Evolutionary conservation across 2,113 vertebrate species (phyloP), one percentile per base, ranked within the genome.

Genomic region (Verasper variegatus): DNA sequence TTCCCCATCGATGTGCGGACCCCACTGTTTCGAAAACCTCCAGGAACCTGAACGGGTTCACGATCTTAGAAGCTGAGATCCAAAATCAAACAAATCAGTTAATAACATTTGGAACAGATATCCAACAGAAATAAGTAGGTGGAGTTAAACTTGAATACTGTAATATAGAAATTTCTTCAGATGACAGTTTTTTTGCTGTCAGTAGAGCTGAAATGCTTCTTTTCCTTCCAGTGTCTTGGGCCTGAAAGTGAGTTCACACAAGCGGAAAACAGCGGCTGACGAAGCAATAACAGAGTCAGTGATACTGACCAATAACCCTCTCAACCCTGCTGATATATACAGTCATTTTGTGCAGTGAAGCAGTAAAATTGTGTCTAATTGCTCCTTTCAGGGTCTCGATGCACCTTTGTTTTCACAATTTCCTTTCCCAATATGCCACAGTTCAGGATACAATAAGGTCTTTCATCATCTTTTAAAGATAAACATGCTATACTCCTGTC

Each of bases 1-100:
- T 14, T 90, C 84, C 17, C 91, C 94, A 1, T 95, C 94, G 0
- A 95, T 80, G 4, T 81, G 80, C 0, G 94, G 94, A 27, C 94
- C 94, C 94, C 94, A 95, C 0, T n/a, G 88, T 93, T 85, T 95
- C 92, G 81, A 94, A 95, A 12, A 90, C 80, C 81, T 95, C 94
- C 82, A 95, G 87, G 76, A 95, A 94, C 63, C 88, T 82, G 73
- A 94, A 95, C 0, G 93, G 94, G 75, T 94, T 95, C 59, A 94
- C 82, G 14, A 93, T 65, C 69, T 89, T 93, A n/a, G 93, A 91
- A 72, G 92, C 94, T 95, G 85, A 24, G 12, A 51, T 72, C 21
- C 40, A 74, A 84, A 71, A 72, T 64, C 61, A 8, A 9, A 52
- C 40, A 42, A 13, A 12, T 37, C 9, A 10, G 35, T 23, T 42